These are phyloP conservation scores for Lottia scabra DNA, from an alignment of 2,888 invertebrate genomes.

Conservation along the genomic window DNA sequence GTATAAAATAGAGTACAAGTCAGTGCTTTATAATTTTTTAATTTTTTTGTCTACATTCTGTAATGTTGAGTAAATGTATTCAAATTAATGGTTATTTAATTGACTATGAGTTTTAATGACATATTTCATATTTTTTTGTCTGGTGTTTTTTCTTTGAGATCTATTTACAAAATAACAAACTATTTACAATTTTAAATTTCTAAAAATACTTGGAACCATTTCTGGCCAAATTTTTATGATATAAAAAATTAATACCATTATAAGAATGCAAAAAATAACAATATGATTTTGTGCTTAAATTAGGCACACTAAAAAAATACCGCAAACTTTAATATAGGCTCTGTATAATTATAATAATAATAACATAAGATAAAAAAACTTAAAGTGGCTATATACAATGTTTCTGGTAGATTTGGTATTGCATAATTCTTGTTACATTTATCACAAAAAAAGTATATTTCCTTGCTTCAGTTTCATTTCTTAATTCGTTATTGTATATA, in stretches of 20 bases:
- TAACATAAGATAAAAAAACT: background rate
- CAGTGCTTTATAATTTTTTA: background rate
- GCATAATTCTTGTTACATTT: no score
- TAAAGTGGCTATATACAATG: no score
- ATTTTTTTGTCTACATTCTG: background rate
- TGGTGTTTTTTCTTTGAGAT: slow-evolving; percentile 13
- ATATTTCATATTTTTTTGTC: background rate
- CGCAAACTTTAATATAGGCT: slow-evolving; percentile 3
- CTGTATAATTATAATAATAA: background rate
- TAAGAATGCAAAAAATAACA: slow-evolving; percentile 7
- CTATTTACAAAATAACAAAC: slow-evolving; percentile 24
- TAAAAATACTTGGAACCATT: slow-evolving; percentile 18
- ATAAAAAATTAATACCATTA: slow-evolving; percentile 6
- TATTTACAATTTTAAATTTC: slow-evolving; percentile 20
- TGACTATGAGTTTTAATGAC: background rate
- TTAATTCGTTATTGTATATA: no score
- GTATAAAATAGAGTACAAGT: no score
- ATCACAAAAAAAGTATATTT: no score
- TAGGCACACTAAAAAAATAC: slow-evolving; percentile 3
- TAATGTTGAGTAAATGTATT: background rate
- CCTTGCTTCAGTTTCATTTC: no score
- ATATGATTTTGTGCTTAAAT: background rate
- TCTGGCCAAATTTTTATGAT: background rate
- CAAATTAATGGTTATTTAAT: slow-evolving; percentile 2
- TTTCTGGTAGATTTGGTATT: no score